Conservation (phyloP, 2,797 vertebrate genomes). For the Micropoecilia bifurca region DNA sequence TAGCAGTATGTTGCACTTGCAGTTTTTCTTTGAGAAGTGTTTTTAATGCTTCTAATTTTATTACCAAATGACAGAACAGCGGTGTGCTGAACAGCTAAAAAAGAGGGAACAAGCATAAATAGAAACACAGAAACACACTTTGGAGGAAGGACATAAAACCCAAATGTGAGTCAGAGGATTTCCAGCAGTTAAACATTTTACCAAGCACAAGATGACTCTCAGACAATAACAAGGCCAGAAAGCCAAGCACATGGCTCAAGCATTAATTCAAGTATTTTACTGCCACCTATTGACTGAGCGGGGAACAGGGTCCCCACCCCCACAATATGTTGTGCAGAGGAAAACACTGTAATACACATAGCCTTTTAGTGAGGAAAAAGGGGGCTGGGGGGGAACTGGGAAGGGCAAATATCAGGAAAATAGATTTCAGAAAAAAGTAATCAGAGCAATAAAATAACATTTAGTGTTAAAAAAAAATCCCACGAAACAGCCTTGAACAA, state of each 20-base stretch:
- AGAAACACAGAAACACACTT: slow-evolving; percentile 34
- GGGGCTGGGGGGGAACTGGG: not conserved
- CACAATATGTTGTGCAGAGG: slow-evolving; percentile 35
- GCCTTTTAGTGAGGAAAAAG: slow-evolving; percentile 15
- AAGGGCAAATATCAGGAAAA: slow-evolving; percentile 7
- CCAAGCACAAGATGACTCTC: slow-evolving; percentile 53
- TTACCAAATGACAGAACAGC: slow-evolving; percentile 51
- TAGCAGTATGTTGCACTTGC: not conserved
- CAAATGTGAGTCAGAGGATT: slow-evolving; percentile 74
- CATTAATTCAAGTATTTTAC: slow-evolving; percentile 65
- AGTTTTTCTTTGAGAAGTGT: not conserved
- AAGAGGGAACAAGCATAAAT: slow-evolving; percentile 34
- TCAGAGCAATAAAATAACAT: slow-evolving; percentile 9
- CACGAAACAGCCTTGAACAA: slow-evolving; percentile 1
- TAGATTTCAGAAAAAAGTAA: slow-evolving; percentile 13
- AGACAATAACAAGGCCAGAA: slow-evolving; percentile 63
- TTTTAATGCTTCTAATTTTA: not conserved
- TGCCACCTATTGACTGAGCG: slow-evolving; percentile 74
- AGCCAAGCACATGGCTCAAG: slow-evolving; percentile 54
- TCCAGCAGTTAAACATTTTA: slow-evolving; percentile 70
- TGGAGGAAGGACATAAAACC: slow-evolving; percentile 61
- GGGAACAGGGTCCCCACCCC: slow-evolving; percentile 60
- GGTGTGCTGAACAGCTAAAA: slow-evolving; percentile 36
- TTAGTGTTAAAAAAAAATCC: not conserved
- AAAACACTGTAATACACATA: slow-evolving; percentile 25